These are phyloP conservation scores for Threskiornis aethiopicus DNA, from an alignment of 2,797 vertebrate genomes.

Conservation along the genomic window DNA sequence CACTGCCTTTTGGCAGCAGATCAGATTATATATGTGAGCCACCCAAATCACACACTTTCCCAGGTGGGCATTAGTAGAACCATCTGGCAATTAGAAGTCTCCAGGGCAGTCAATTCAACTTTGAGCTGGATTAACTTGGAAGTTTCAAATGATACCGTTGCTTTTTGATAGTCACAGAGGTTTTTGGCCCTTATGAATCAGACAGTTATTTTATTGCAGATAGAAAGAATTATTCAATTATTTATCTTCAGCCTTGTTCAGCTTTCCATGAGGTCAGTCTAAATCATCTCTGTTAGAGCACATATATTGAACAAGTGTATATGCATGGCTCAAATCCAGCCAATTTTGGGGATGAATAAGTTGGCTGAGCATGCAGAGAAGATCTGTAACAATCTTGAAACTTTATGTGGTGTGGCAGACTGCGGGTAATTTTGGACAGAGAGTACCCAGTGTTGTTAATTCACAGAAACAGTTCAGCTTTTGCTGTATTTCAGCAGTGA, in stretches of 20 bases:
- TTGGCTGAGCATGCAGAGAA: neutral
- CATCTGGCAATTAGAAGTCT: slow-evolving; percentile 72
- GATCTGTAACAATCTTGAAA: neutral
- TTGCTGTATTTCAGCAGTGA: slow-evolving; percentile 44
- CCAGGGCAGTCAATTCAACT: slow-evolving; percentile 61
- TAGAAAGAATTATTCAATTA: slow-evolving; percentile 68
- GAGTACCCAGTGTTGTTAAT: slow-evolving; percentile 46
- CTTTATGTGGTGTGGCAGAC: slow-evolving; percentile 39
- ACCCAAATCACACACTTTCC: slow-evolving; percentile 29
- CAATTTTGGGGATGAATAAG: neutral
- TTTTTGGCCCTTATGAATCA: slow-evolving; percentile 63
- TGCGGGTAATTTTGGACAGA: slow-evolving; percentile 39
- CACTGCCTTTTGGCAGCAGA: slow-evolving; percentile 22
- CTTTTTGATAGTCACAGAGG: slow-evolving; percentile 48
- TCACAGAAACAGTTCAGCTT: slow-evolving; percentile 49
- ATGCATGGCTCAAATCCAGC: slow-evolving; percentile 8
- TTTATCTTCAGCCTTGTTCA: slow-evolving; percentile 45
- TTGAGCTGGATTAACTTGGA: slow-evolving; percentile 71
- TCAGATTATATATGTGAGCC: neutral
- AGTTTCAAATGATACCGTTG: slow-evolving; percentile 53
- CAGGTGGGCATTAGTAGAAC: slow-evolving; percentile 52
- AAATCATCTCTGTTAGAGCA: slow-evolving; percentile 30
- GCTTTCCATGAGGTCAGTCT: slow-evolving; percentile 21
- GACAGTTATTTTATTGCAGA: slow-evolving; percentile 8
- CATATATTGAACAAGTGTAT: neutral